phyloP scores from a whole-genome alignment of 2,888 invertebrate species.

The Buathra laborator region DNA sequence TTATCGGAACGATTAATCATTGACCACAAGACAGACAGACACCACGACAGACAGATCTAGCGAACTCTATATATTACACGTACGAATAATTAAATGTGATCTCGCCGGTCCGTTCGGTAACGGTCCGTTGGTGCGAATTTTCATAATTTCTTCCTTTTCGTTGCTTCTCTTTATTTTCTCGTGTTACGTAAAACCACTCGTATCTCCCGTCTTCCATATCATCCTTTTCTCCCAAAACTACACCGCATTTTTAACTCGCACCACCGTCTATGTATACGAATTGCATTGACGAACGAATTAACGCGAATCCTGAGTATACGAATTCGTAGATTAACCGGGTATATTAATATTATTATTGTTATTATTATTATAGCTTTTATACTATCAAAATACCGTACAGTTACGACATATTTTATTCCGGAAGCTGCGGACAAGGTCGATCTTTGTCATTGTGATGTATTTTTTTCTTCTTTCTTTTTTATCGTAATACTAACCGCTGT shows the following conservation, averaged over 20 bases:
- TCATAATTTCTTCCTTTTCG: conserved; percentile 33
- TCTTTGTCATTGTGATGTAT: conserved; percentile 34
- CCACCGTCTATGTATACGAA: conserved; percentile 38
- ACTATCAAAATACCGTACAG: background rate
- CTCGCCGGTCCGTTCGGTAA: conserved; percentile 56
- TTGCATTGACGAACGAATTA: conserved; percentile 52
- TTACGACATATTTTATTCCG: conserved; percentile 1
- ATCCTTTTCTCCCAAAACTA: background rate
- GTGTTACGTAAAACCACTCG: background rate
- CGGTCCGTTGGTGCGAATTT: conserved; percentile 62
- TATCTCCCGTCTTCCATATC: background rate
- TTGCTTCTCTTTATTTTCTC: background rate
- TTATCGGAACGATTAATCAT: conserved; percentile 8
- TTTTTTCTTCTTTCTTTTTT: background rate
- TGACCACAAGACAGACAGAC: background rate
- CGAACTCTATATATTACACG: conserved; percentile 20
- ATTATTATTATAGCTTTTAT: conserved; percentile 45
- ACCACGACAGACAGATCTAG: conserved; percentile 1
- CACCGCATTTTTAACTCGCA: background rate
- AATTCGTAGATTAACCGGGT: conserved; percentile 43
- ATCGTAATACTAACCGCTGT: conserved; percentile 35
- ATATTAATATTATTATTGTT: conserved; percentile 29
- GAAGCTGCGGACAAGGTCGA: conserved; percentile 16
- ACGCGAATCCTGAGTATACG: conserved; percentile 56
- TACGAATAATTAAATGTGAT: conserved; percentile 64